Base-by-base conservation (phyloP, 2,113 vertebrate genomes). In the Gobius niger region DNA sequence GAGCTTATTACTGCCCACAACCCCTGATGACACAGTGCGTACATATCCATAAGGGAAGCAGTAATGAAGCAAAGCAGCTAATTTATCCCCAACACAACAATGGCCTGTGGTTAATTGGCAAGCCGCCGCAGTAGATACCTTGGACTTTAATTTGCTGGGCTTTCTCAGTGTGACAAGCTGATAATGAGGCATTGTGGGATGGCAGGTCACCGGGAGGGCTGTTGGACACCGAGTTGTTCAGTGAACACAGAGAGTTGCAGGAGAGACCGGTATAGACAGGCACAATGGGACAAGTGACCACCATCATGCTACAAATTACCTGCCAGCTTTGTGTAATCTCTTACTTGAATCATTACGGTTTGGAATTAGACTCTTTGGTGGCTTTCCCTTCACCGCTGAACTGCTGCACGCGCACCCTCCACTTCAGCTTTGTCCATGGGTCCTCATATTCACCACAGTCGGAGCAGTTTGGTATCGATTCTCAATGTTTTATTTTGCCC, bases 291-390 rank as follows among this genome's bases (percentile, higher is more conserved):
- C 87, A 88, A 85, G 82, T 68, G 70, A 73, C 61, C 72, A 80
- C 85, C 80, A 90, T 89, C 83, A 83, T 83, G 80, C 82, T 86
- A 88, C 91, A 92, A 92, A 93, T 91, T 81, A 90, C 90, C 89
- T 89, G 82, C 85, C 82, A 85, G 83, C 75, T 88, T 82, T 80
- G 78, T 87, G 85, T 87, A 87, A 90, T 83, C 83, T 84, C 80
- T 81, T 65, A 63, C 72, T 68, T 69, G 72, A 87, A 86, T 87
- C 85, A 81, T 86, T 82, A 75, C 71, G 76, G 72, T 68, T 74
- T 61, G 15, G 41, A 61, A 76, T 83, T 67, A 76, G 67, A 82
- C 66, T 42, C 57, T 59, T 62, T 73, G 44, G 66, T 49, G 60
- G 19, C 40, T 46, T 18, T 44, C 46, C 60, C 53, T 34, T 60